Evolutionary conservation across 2,888 invertebrate genomes (phyloP).

Genomic region (Lutraria lutraria): DNA sequence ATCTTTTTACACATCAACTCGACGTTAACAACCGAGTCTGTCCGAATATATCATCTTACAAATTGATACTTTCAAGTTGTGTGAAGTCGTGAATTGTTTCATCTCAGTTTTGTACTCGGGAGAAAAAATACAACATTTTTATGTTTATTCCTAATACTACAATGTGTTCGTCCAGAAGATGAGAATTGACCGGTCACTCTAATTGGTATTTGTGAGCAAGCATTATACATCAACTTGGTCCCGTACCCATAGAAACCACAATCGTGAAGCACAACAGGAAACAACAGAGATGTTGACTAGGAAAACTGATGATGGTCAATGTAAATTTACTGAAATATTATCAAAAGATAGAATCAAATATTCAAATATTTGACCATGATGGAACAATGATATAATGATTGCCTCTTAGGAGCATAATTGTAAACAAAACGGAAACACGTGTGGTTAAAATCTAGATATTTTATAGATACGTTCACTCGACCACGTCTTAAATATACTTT

Average conservation of each 20-base stretch:
- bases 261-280: too few relatives aligned
- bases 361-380: too few relatives aligned
- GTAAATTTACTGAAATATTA: too few relatives aligned
- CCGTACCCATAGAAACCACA: background rate
- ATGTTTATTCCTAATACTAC: background rate
- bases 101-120: background rate
- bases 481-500: too few relatives aligned
- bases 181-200: background rate
- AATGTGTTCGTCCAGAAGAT: background rate
- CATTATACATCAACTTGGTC: background rate
- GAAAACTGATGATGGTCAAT: too few relatives aligned
- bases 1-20: background rate
- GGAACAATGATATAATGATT: too few relatives aligned
- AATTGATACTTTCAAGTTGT: constrained; percentile 12
- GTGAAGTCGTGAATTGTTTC: background rate
- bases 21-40: constrained; percentile 8
- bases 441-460: too few relatives aligned
- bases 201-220: background rate
- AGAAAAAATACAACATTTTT: background rate
- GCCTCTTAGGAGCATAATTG: too few relatives aligned
- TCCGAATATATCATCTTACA: constrained; percentile 4
- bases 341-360: too few relatives aligned
- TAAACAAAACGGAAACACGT: too few relatives aligned
- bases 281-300: too few relatives aligned
- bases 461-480: too few relatives aligned